Percentiles rank a stretch among this genome's conserved stretches.
Conservation (phyloP, 92 coral and sea anemone genomes). For the Umimayanthus kanabou region DNA sequence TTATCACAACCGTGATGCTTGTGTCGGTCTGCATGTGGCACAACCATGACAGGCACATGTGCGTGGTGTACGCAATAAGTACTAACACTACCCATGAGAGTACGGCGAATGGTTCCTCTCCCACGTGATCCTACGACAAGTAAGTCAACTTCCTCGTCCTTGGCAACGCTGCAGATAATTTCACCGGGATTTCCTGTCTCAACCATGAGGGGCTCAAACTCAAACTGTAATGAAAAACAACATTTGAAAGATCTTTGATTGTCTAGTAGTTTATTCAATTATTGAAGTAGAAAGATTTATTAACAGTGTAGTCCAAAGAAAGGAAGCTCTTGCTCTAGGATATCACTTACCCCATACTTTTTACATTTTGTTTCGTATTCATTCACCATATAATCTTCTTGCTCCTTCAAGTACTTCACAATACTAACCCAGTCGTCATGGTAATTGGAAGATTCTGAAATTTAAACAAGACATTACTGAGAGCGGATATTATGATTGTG, state of each 20-base stretch:
- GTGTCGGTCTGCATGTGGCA: constrained; percentile 26
- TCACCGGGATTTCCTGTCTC: constrained; percentile 33
- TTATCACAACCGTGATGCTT: not conserved
- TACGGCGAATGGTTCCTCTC: constrained; percentile 32
- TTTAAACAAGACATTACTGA: not conserved
- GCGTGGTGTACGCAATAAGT: constrained; percentile 28
- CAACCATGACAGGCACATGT: constrained; percentile 29
- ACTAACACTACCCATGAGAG: constrained; percentile 44
- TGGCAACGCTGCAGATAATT: constrained; percentile 23
- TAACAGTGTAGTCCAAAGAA: too few species aligned
- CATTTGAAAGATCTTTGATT: not conserved
- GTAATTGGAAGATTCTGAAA: constrained; percentile 31
- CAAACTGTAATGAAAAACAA: not conserved
- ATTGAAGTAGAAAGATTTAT: not conserved
- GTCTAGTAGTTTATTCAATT: not conserved
- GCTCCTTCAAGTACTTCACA: constrained; percentile 20
- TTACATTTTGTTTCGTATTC: constrained; percentile 15
- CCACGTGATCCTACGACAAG: constrained; percentile 38
- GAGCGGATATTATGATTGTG: not conserved
- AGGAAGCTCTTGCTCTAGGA: too few species aligned
- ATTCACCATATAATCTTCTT: not conserved
- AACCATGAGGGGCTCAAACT: constrained; percentile 31
- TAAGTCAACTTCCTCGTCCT: constrained; percentile 24
- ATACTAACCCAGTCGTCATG: constrained; percentile 38
- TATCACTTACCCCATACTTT: constrained; percentile 11